Percentiles rank a stretch among this genome's conserved stretches.
phyloP scores from a whole-genome alignment of 2,888 invertebrate species.

The Spodoptera exigua region DNA sequence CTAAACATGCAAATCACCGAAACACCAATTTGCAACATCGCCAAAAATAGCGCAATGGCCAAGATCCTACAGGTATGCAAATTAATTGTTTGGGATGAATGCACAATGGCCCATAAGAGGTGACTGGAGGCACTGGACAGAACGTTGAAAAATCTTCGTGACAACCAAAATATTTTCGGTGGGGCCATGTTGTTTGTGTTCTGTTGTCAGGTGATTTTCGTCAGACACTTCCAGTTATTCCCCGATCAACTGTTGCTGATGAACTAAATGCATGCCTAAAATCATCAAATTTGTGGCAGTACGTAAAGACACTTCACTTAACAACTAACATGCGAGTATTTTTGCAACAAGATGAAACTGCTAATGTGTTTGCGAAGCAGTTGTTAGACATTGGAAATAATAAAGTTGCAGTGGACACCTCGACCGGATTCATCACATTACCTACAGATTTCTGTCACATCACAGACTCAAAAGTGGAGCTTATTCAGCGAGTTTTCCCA shows the following conservation, averaged over 20 bases:
- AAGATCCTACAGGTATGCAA: background rate
- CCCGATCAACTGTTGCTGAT: conserved; percentile 1
- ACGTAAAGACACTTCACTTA: conserved; percentile 9
- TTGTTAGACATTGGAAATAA: no score
- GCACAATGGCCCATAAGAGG: conserved; percentile 4
- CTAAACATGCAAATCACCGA: conserved; percentile 11
- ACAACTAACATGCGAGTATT: conserved; percentile 6
- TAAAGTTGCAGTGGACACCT: no score
- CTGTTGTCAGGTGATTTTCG: conserved; percentile 3
- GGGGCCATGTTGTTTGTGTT: conserved; percentile 5
- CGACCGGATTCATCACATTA: no score
- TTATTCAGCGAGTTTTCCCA: no score
- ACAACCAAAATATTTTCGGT: conserved; percentile 1
- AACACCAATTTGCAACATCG: conserved; percentile 3
- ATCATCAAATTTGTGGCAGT: conserved; percentile 6
- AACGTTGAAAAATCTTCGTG: conserved; percentile 5
- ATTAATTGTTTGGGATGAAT: conserved; percentile 4
- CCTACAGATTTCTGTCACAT: no score
- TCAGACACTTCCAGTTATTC: conserved; percentile 9
- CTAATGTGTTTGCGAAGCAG: conserved; percentile 7
- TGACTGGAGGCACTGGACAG: conserved; percentile 3
- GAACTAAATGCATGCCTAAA: conserved; percentile 5
- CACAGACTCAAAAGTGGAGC: no score
- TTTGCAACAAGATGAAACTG: conserved; percentile 8
- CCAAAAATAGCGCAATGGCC: conserved; percentile 3